A percentile compares a stretch with the other conserved stretches of the same genome.
Evolutionary conservation across 1,140 invertebrate genomes (phyloP).

Genomic region (Pseudobourletiella spinata): DNA sequence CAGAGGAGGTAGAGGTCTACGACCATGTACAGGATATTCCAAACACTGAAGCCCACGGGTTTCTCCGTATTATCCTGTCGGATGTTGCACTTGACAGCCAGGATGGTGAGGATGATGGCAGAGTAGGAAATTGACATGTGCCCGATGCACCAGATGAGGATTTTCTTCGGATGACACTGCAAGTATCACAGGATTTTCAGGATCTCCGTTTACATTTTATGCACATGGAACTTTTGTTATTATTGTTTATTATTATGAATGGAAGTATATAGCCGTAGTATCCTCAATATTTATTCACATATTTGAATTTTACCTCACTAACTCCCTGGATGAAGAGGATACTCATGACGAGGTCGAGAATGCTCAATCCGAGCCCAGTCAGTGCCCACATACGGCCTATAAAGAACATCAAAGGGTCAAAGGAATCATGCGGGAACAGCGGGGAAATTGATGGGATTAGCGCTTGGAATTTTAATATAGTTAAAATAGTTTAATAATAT

Average conservation of each 20-base stretch:
- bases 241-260: no score
- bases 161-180: background rate
- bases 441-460: no score
- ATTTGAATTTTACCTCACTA: background rate
- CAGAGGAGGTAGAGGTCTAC: slow-evolving; percentile 1
- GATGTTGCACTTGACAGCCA: background rate
- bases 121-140: background rate
- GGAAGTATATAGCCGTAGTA: no score
- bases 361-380: background rate
- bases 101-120: background rate
- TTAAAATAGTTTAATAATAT: no score
- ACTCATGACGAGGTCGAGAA: background rate
- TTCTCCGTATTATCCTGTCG: background rate
- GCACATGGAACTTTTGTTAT: no score
- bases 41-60: background rate
- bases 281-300: no score
- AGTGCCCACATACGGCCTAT: background rate
- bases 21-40: background rate
- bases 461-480: no score
- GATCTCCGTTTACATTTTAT: background rate
- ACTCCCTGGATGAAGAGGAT: slow-evolving; percentile 1
- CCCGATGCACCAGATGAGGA: background rate
- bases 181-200: background rate
- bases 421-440: background rate
- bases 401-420: background rate